Evolutionary conservation across 30 jellyfish, hydroid and myxozoan species (phyloP), one percentile per base, ranked within the genome.

Genomic region (Aurelia coerulea): DNA sequence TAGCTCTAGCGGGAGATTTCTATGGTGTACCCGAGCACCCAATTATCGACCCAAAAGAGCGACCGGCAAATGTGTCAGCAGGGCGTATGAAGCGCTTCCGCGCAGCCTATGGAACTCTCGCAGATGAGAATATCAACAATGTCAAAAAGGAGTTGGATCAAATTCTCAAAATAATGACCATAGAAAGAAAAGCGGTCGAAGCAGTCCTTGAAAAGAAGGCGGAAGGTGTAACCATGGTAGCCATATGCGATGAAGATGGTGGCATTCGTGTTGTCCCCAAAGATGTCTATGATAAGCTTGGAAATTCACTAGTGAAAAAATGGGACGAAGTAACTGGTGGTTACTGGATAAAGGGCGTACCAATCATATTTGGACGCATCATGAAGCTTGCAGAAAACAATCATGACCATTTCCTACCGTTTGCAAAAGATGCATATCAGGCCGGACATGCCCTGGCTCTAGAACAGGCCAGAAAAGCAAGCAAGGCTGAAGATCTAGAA

Each of bases 1-100:
- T 73, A 4, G 83, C 83, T 42, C 67, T 73, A n/a, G 83, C 31
- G 51, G 83, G 83, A 19, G 83, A 73, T 31, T 73, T 73, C 67
- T 73, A 73, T 15, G 83, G 83, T 13, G 68, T 73, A 73, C 83
- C 83, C 8, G 83, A 41, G 46, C 12, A 49, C 19, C 83, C 83
- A 73, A 73, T 73, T 1, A 35, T 73, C 17, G 54, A 35, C 19
- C 66, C 67, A 16, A 37, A 34, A 34, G 56, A 46, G 56, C 56
- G 8, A 46, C 56, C 56, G 56, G 56, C 13, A 46, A 46, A 46
- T 46, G 11, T n/a, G 60, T 34, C 68, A 6, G 68, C 31, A 34
- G 53, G 60, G 31, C 32, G 39, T 4, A 23, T 50, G 12, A 62
- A 73, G 4, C 83, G 83, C 19, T 73, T 73, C 51, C 83, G 15